Conservation (phyloP, 2,888 invertebrate species). For the Napeogenes sylphis region DNA sequence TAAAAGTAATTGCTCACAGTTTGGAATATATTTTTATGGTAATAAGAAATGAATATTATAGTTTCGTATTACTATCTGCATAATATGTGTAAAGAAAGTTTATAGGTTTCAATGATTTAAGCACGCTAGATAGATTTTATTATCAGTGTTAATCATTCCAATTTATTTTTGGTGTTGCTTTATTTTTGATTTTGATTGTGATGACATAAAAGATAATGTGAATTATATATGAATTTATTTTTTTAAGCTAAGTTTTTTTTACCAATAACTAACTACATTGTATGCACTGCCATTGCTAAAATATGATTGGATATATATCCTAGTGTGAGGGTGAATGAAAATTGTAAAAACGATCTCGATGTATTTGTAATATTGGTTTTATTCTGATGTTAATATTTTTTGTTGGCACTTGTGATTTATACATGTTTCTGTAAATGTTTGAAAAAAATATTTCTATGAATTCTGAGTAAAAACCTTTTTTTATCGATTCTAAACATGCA, state of each 20-base stretch:
- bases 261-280: not conserved
- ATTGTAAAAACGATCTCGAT: slow-evolving; percentile 34
- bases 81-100: not conserved
- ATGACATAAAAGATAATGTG: not conserved
- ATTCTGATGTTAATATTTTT: not conserved
- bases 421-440: no score
- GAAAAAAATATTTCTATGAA: no score
- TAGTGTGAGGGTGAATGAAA: slow-evolving; percentile 12
- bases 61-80: not conserved
- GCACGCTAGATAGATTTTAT: not conserved
- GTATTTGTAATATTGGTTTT: slow-evolving; percentile 22
- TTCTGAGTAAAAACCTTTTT: no score
- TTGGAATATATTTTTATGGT: no score
- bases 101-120: not conserved
- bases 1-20: no score
- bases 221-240: no score
- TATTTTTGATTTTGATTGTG: not conserved
- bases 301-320: slow-evolving; percentile 25
- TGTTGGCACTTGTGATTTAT: slow-evolving; percentile 1
- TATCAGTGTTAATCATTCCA: not conserved
- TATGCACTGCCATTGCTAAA: slow-evolving; percentile 52
- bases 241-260: no score
- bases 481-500: no score
- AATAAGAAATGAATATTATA: not conserved
- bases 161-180: not conserved